phyloP scores from a whole-genome alignment of 2,797 vertebrate species.

The Picus viridis region DNA sequence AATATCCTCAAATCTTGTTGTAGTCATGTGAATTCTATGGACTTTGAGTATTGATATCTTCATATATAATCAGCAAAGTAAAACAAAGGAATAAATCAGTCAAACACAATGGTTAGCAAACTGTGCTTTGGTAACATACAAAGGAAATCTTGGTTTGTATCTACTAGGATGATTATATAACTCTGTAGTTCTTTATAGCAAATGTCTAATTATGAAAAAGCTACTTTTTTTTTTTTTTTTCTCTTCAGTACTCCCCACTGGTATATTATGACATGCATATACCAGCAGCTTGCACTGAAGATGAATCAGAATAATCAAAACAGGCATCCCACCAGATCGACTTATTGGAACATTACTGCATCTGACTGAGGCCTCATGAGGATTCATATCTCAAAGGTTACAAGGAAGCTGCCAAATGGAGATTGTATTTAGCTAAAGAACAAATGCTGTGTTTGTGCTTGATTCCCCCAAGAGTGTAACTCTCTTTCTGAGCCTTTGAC shows the following conservation, averaged over 20 bases:
- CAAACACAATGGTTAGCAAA: background rate
- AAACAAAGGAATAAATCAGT: background rate
- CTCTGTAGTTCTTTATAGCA: background rate
- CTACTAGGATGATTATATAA: background rate
- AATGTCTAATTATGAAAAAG: conserved; percentile 41
- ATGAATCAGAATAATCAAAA: conserved; percentile 26
- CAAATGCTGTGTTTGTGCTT: conserved; percentile 13
- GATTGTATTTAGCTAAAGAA: conserved; percentile 17
- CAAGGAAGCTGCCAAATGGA: background rate
- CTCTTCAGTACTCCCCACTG: background rate
- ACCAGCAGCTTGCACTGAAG: conserved; percentile 19
- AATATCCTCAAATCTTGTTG: background rate
- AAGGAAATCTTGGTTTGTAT: background rate
- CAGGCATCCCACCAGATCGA: conserved; percentile 5
- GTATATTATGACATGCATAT: conserved; percentile 14
- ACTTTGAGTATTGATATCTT: background rate
- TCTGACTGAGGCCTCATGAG: background rate
- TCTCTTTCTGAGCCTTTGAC: conserved; percentile 8
- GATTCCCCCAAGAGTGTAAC: background rate
- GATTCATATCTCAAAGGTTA: conserved; percentile 32
- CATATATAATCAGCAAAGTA: background rate
- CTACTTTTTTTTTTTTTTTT: conserved; percentile 22
- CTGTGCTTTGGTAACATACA: background rate
- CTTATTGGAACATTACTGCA: conserved; percentile 1
- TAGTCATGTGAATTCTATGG: background rate